phyloP scores from a whole-genome alignment of 2,797 vertebrate genomes.

The Betta splendens region DNA sequence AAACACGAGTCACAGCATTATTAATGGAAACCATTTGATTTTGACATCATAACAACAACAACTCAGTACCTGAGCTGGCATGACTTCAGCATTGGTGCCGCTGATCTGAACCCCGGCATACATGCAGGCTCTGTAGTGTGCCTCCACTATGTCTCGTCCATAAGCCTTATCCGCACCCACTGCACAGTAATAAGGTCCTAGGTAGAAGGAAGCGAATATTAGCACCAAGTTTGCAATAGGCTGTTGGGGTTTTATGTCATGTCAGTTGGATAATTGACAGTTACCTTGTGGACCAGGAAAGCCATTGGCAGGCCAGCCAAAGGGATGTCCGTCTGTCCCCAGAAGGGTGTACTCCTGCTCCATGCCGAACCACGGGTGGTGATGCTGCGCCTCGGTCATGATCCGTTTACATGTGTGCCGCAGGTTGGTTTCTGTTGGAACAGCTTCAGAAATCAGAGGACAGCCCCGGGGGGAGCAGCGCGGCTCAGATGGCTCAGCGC shows the following conservation, averaged over 20 bases:
- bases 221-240: background rate
- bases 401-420: conserved; percentile 85
- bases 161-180: conserved; percentile 95
- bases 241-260: background rate
- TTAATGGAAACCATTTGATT: no score
- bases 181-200: conserved; percentile 95
- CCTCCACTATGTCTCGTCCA: conserved; percentile 92
- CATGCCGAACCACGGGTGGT: conserved; percentile 95
- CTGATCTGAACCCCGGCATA: conserved; percentile 91
- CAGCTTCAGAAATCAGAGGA: background rate
- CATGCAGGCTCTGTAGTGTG: conserved; percentile 94
- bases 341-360: conserved; percentile 96
- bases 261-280: background rate
- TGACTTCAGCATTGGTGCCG: conserved; percentile 97
- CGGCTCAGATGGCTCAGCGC: fast-evolving
- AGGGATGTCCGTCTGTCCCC: conserved; percentile 91
- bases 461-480: fast-evolving
- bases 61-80: conserved; percentile 93
- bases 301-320: conserved; percentile 95
- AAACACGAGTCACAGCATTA: conserved; percentile 5
- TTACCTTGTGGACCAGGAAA: conserved; percentile 96
- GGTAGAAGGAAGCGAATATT: conserved; percentile 1
- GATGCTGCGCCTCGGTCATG: conserved; percentile 90
- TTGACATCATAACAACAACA: background rate
- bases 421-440: conserved; percentile 87